phyloP scores from a whole-genome alignment of 2,888 invertebrate species.

The Aethes cnicana region DNA sequence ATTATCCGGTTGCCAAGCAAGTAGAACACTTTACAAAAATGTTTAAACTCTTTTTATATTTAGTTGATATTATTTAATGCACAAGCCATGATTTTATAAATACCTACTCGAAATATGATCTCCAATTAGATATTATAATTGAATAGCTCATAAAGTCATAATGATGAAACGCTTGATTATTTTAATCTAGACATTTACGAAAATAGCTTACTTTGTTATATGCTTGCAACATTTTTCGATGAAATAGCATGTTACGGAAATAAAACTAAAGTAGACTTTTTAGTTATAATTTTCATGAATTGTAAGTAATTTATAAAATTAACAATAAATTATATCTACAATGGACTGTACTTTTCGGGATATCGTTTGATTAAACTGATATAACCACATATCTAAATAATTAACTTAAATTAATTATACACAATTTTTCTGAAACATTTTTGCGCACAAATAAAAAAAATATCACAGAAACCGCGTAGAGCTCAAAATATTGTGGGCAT shows the following conservation, averaged over 20 bases:
- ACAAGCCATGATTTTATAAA: too few species aligned
- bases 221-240: not conserved
- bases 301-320: constrained; percentile 13
- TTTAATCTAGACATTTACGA: too few species aligned
- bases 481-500: constrained; percentile 39
- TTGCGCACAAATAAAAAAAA: constrained; percentile 33
- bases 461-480: constrained; percentile 41
- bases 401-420: constrained; percentile 31
- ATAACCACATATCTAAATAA: constrained; percentile 28
- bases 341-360: constrained; percentile 27
- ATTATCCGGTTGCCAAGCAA: too few species aligned
- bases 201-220: not conserved
- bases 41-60: too few species aligned
- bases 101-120: too few species aligned
- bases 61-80: too few species aligned
- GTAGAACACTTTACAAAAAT: too few species aligned
- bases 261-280: not conserved
- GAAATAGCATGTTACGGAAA: too few species aligned
- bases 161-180: too few species aligned
- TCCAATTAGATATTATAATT: too few species aligned
- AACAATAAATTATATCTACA: constrained; percentile 26
- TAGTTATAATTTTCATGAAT: constrained; percentile 16
- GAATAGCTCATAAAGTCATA: too few species aligned
- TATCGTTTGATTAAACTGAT: constrained; percentile 27
- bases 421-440: constrained; percentile 31